A percentile compares a stretch with the other conserved stretches of the same genome.
phyloP scores from a whole-genome alignment of 2,797 vertebrate species.

The Acropternis orthonyx region DNA sequence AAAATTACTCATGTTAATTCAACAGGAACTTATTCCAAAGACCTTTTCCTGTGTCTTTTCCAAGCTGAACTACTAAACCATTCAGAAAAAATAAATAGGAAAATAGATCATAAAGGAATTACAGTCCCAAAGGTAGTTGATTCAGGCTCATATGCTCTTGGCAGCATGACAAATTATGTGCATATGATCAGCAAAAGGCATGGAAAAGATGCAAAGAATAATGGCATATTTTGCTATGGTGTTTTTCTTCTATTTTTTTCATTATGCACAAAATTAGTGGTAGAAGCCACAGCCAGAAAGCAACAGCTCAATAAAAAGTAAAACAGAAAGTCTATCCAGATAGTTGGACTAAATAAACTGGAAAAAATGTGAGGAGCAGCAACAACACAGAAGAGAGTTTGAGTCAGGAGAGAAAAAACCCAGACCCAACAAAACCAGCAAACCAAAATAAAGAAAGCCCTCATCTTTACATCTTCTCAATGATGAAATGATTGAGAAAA shows the following conservation, averaged over 20 bases:
- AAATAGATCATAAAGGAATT: constrained; percentile 53
- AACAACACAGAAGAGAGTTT: not conserved
- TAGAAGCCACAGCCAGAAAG: not conserved
- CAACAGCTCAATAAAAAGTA: not conserved
- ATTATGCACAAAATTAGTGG: constrained; percentile 50
- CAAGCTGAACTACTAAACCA: constrained; percentile 18
- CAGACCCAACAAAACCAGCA: not conserved
- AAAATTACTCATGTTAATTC: constrained; percentile 42
- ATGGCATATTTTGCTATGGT: constrained; percentile 23
- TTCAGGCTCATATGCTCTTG: constrained; percentile 42
- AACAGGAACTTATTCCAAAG: constrained; percentile 44
- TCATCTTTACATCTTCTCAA: not conserved
- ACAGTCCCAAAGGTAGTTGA: constrained; percentile 25
- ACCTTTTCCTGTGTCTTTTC: constrained; percentile 10
- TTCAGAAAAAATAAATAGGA: constrained; percentile 39
- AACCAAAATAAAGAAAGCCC: not conserved
- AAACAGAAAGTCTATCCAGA: not conserved
- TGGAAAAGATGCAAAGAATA: constrained; percentile 36
- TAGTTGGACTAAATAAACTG: not conserved
- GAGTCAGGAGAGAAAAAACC: not conserved
- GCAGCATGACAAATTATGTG: not conserved
- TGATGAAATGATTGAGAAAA: not conserved
- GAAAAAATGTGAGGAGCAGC: not conserved
- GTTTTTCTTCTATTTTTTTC: constrained; percentile 44
- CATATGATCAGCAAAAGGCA: constrained; percentile 31